Evolutionary conservation across 2,113 vertebrate genomes (phyloP), one percentile per base, ranked within the genome.

Genomic region (Dolichotis patagonum): DNA sequence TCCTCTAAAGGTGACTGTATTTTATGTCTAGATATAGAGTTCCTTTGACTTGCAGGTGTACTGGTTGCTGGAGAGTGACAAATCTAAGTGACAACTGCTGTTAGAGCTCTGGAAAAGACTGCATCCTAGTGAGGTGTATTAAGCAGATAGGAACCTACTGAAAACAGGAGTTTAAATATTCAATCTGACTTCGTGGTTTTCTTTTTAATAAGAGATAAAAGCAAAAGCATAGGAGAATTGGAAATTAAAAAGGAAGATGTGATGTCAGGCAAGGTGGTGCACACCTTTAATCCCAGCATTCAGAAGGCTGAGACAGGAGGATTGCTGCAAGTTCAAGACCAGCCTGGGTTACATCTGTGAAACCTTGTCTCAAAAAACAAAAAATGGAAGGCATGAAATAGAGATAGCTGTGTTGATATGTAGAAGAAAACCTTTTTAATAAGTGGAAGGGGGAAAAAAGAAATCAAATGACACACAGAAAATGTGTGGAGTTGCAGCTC

Each of bases 131-230:
- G 67, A 38, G 38, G n/a, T 89, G 20, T 94, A 78, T 54, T 87
- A 88, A 90, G 56, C 58, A 63, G 73, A 56, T 7, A 80, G 83
- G 75, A 95, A 95, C 54, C 41, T 94, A 7, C 69, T 88, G 89
- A 94, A 97, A 97, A 85, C 28, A 7, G 22, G 63, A 95, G 54
- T 90, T 96, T 35, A 81, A 95, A 95, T 80, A 67, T 88, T 89
- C 41, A 83, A 2, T 94, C 80, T 90, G 91, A 85, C 65, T 93
- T 96, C 49, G 81, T 94, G 71, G 69, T 90, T 95, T 87, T 88
- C 28, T 38, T 85, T 91, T 94, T 78, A 69, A 63, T 86, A 89
- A 91, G 30, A 85, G 60, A 82, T 69, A 73, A 95, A 96, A 93
- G 87, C 81, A 96, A 88, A 94, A 90, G 69, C 46, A 73, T 56